Conservation (phyloP, 2,888 invertebrate genomes). For the Helicoverpa assulta region DNA sequence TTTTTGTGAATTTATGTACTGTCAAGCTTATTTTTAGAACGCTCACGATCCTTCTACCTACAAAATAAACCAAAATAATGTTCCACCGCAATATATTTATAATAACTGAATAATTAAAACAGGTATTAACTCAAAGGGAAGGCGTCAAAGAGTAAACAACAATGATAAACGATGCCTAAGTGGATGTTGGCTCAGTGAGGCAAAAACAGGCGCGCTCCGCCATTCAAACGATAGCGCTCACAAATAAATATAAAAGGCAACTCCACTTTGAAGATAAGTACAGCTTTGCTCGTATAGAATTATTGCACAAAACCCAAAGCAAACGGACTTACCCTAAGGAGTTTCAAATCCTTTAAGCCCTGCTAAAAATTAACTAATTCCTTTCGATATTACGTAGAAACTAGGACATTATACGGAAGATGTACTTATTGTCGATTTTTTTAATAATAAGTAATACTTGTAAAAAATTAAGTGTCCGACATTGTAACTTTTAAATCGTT, state of each 20-base stretch:
- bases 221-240: constrained; percentile 49
- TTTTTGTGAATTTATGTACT: no score
- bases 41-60: neutral
- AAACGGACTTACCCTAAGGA: constrained; percentile 20
- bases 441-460: neutral
- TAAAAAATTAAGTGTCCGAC: constrained; percentile 1
- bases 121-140: constrained; percentile 39
- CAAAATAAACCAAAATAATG: neutral
- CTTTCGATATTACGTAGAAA: constrained; percentile 16
- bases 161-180: constrained; percentile 60
- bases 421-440: constrained; percentile 12
- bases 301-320: constrained; percentile 36
- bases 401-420: constrained; percentile 1
- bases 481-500: neutral
- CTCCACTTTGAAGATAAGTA: constrained; percentile 48
- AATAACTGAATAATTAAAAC: constrained; percentile 41
- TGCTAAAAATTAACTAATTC: constrained; percentile 19
- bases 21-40: neutral
- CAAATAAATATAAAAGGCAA: constrained; percentile 53
- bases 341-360: constrained; percentile 3
- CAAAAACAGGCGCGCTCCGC: constrained; percentile 35
- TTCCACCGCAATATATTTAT: constrained; percentile 37
- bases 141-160: constrained; percentile 51
- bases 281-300: constrained; percentile 47
- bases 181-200: constrained; percentile 49